Evolutionary conservation across 2,888 invertebrate species (phyloP).

Genomic region (Napeogenes sylphis): DNA sequence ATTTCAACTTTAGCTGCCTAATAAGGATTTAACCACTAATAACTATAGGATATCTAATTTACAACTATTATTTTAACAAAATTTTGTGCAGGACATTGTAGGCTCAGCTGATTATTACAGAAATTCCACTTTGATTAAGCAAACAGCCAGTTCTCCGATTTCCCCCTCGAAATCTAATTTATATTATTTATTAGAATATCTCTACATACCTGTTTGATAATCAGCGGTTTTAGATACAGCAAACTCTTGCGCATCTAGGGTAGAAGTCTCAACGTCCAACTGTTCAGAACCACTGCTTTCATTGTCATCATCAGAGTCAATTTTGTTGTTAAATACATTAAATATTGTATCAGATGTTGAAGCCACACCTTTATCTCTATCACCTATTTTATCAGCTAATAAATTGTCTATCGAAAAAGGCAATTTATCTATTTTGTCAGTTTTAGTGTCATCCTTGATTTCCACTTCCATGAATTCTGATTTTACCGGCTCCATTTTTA

Average conservation of each 20-base stretch:
- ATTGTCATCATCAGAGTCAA: constrained; percentile 50
- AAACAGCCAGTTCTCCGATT: no score
- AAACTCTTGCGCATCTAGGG: constrained; percentile 56
- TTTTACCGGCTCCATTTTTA: constrained; percentile 23
- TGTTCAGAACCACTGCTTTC: constrained; percentile 58
- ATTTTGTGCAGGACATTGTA: no score
- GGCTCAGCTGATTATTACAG: no score
- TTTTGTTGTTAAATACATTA: constrained; percentile 37
- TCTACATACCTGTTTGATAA: constrained; percentile 60
- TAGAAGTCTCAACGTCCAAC: constrained; percentile 64
- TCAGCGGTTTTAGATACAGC: constrained; percentile 49
- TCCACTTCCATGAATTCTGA: constrained; percentile 34
- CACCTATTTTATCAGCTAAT: constrained; percentile 58
- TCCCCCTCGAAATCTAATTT: no score
- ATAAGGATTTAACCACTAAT: no score
- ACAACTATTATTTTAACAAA: no score
- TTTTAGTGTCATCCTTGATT: constrained; percentile 37
- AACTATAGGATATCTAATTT: no score
- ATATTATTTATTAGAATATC: background rate
- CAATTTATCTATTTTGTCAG: constrained; percentile 55
- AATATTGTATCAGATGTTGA: constrained; percentile 23
- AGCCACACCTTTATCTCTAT: constrained; percentile 22
- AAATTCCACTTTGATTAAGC: no score
- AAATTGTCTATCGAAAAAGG: constrained; percentile 69
- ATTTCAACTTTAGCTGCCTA: no score